Evolutionary conservation across 2,888 invertebrate species (phyloP).

Genomic region (Osmoderma eremita): DNA sequence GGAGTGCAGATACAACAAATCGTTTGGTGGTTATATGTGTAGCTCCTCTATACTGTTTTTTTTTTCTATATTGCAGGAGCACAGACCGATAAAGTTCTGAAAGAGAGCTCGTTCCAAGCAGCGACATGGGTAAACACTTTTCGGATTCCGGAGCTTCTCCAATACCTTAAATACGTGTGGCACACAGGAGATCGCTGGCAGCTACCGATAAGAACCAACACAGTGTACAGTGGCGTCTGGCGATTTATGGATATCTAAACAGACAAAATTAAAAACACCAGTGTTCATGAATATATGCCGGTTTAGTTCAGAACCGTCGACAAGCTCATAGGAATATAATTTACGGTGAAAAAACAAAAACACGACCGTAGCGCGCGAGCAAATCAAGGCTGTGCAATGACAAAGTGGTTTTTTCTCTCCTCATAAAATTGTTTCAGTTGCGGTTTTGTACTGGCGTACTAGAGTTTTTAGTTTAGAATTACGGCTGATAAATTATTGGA

Average conservation of each 20-base stretch:
- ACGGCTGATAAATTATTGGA: conserved; percentile 22
- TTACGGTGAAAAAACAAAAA: conserved; percentile 10
- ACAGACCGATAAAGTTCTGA: conserved; percentile 7
- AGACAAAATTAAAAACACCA: conserved; percentile 1
- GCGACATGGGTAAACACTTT: conserved; percentile 22
- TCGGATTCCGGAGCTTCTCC: conserved; percentile 9
- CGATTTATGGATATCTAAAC: conserved; percentile 8
- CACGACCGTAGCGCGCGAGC: conserved; percentile 1
- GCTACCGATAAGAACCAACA: conserved; percentile 19
- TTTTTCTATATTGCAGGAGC: conserved; percentile 26
- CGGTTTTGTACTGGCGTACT: conserved; percentile 17
- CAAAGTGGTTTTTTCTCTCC: conserved; percentile 18
- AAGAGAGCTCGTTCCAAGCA: background rate
- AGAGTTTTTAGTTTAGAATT: conserved; percentile 27
- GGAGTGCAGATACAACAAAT: background rate
- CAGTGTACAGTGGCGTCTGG: conserved; percentile 16
- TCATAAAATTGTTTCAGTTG: conserved; percentile 16
- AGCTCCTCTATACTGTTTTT: background rate
- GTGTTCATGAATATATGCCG: background rate
- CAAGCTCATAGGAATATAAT: conserved; percentile 13
- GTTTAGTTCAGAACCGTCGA: conserved; percentile 8
- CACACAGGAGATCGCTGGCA: background rate
- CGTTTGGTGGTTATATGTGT: background rate
- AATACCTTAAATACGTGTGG: conserved; percentile 19
- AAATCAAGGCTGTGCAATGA: conserved; percentile 32